Conservation (phyloP, 1,140 invertebrate genomes). For the Cyclargus thomasi region DNA sequence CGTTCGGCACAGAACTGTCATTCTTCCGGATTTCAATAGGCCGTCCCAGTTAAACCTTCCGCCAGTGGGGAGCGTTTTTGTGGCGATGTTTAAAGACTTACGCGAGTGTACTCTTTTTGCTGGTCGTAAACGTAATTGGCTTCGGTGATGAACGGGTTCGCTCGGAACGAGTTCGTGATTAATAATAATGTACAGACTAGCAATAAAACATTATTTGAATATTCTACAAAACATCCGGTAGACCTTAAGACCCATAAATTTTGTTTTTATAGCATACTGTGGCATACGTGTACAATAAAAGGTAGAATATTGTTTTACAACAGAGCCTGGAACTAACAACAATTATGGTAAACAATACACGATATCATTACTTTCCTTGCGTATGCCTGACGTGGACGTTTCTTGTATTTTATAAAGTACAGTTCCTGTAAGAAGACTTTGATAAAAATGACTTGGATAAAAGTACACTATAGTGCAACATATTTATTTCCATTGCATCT, state of each 20-base stretch:
- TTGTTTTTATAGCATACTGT: background rate
- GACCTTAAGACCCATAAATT: background rate
- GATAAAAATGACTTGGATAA: background rate
- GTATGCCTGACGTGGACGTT: background rate
- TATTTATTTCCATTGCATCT: background rate
- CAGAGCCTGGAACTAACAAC: too few relatives aligned
- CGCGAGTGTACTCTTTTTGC: background rate
- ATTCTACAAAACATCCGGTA: too few relatives aligned
- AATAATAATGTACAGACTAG: background rate
- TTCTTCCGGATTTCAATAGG: constrained; percentile 20
- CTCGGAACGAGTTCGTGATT: background rate
- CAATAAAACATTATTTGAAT: background rate
- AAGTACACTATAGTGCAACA: background rate
- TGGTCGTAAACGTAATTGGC: constrained; percentile 16
- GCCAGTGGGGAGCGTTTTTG: constrained; percentile 17
- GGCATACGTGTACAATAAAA: background rate
- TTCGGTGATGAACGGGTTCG: background rate
- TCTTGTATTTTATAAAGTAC: background rate
- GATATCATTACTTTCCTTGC: background rate
- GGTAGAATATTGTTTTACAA: too few relatives aligned
- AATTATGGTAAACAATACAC: background rate
- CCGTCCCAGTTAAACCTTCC: constrained; percentile 19
- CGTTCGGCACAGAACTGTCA: constrained; percentile 20
- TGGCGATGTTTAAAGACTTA: constrained; percentile 17
- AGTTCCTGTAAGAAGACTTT: background rate